Conservation (phyloP, 2,113 vertebrate genomes). For the Pelvicachromis taeniatus region DNA sequence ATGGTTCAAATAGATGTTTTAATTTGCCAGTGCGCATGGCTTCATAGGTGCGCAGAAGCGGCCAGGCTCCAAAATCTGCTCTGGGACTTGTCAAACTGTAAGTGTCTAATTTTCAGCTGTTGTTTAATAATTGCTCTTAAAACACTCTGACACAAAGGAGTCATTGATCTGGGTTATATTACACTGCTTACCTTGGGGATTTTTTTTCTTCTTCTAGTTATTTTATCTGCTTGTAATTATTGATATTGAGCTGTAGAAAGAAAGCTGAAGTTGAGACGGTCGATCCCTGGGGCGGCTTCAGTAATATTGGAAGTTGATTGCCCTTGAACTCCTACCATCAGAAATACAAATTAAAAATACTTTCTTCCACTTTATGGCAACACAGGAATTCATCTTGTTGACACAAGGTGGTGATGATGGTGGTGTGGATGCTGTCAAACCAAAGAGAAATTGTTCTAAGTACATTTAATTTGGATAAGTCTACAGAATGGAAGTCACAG, state of each 20-base stretch:
- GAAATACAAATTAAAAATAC: constrained; percentile 13
- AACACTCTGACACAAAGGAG: constrained; percentile 29
- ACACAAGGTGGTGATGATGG: neutral
- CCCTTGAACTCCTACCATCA: constrained; percentile 29
- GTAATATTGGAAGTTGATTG: constrained; percentile 42
- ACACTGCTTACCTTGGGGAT: constrained; percentile 3
- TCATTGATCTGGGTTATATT: constrained; percentile 41
- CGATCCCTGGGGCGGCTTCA: constrained; percentile 3
- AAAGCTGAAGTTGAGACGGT: neutral
- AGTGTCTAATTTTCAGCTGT: neutral
- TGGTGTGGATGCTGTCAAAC: neutral
- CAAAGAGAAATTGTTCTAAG: constrained; percentile 2
- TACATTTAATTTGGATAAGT: constrained; percentile 39
- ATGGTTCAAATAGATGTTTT: constrained; percentile 23
- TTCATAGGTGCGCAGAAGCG: neutral
- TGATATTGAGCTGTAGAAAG: constrained; percentile 30
- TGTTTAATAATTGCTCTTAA: constrained; percentile 41
- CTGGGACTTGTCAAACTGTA: constrained; percentile 2
- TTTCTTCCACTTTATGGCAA: neutral
- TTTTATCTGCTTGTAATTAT: constrained; percentile 37
- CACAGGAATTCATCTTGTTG: neutral
- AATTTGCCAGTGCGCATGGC: constrained; percentile 7
- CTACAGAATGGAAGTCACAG: neutral
- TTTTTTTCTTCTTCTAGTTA: constrained; percentile 1
- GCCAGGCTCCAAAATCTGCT: neutral